Evolutionary conservation across 2,113 vertebrate species (phyloP), one percentile per base, ranked within the genome.

Genomic region (Plecturocebus donacophilus): DNA sequence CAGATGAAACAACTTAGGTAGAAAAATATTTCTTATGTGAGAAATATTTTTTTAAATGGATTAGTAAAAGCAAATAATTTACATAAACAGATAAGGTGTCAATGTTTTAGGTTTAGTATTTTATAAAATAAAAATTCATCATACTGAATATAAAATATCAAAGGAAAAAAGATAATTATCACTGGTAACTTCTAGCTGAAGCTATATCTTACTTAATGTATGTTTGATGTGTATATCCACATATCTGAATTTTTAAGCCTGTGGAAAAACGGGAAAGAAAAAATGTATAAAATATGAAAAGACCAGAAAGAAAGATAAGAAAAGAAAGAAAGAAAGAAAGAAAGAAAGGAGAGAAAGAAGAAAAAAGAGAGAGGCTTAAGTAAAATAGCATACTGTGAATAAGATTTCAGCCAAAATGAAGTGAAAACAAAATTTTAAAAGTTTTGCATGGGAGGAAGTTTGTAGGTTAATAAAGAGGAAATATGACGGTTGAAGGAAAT

Each of bases 11-110:
- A 56, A 45, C 64, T 89, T 87, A 54, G 25, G 35, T 25, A 70
- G 54, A 81, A 92, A 85, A 71, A 32, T 49, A 52, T 27, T 87
- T 3, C 0, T 49, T 49, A 70, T 71, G 20, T 76, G 27, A 88
- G 35, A 20, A 45, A 40, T 13, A 32, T 61, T 90, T 42, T 5
- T 79, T 82, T 91, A 91, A 84, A 61, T 61, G 17, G 8, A 86
- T 40, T 30, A 76, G 38, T 64, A 58, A 86, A 90, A 66, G 21
- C 42, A 58, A 27, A 71, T 2, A 87, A 87, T 96, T 96, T 92
- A 35, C 30, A 66, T 42, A n/a, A 90, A 90, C 35, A 92, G 38
- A 73, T 52, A 12, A 87, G 3, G 6, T 83, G 10, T 71, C 47
- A 92, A 89, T 89, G 6, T 5, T 54, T 20, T 71, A 92, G 94